These are phyloP conservation scores for Ceyx margarethae DNA, from an alignment of 2,113 vertebrate species.

Conservation along the genomic window DNA sequence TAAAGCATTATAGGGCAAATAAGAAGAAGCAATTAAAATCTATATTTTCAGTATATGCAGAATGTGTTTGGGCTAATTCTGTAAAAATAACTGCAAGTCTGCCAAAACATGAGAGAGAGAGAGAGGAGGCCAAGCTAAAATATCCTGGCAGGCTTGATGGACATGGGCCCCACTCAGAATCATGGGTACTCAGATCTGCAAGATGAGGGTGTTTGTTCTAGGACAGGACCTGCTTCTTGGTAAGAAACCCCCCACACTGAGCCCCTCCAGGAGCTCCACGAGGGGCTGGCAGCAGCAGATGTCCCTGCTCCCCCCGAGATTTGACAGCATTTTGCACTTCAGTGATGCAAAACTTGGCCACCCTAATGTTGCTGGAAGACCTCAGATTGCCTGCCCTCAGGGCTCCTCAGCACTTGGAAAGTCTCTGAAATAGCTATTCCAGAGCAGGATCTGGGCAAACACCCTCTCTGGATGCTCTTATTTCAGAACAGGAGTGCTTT, in stretches of 20 bases:
- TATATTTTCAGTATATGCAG: background rate
- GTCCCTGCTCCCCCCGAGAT: background rate
- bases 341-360: background rate
- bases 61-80: background rate
- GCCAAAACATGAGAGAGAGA: background rate
- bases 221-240: background rate
- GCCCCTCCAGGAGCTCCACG: background rate
- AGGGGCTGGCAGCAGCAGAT: background rate
- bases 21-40: background rate
- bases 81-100: background rate
- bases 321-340: background rate
- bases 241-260: fast-evolving
- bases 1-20: background rate
- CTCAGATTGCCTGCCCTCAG: background rate
- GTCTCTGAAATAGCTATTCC: slow-evolving; percentile 27
- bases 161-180: background rate
- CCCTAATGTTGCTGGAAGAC: slow-evolving; percentile 8
- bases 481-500: slow-evolving; percentile 4
- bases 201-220: background rate
- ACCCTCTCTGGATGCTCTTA: background rate
- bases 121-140: background rate
- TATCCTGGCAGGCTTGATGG: background rate
- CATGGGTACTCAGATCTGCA: fast-evolving
- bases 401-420: background rate
- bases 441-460: background rate